These are phyloP conservation scores for Nipponacmea schrenckii DNA, from an alignment of 2,888 invertebrate genomes.

Conservation along the genomic window DNA sequence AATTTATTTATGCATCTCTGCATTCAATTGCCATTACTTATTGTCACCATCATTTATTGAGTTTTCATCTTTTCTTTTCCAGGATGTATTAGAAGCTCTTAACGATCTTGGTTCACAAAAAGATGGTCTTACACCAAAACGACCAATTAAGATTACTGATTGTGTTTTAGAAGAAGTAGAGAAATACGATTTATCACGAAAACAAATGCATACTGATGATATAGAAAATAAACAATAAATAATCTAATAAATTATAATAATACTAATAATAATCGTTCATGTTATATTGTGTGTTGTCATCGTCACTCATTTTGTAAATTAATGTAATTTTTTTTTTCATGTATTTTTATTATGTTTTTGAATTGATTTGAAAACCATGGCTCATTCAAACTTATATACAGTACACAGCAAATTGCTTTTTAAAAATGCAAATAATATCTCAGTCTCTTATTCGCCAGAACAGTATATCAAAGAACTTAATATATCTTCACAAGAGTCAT, in stretches of 20 bases:
- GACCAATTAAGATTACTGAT: constrained; percentile 56
- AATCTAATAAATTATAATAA: background rate
- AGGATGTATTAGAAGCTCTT: constrained; percentile 30
- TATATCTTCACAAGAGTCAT: no score
- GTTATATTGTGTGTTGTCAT: background rate
- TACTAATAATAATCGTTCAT: background rate
- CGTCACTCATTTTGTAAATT: background rate
- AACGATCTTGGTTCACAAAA: constrained; percentile 37
- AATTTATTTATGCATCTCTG: no score
- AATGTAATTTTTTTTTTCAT: no score
- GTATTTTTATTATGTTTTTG: no score
- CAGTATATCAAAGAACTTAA: no score
- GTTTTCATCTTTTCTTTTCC: background rate
- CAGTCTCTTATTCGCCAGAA: no score
- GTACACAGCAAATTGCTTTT: background rate
- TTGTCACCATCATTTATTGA: no score
- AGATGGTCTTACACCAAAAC: constrained; percentile 54
- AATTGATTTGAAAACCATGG: no score
- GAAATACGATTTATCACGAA: constrained; percentile 55
- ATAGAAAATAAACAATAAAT: constrained; percentile 33
- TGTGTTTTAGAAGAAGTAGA: constrained; percentile 53
- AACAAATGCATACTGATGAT: constrained; percentile 45
- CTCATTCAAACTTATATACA: background rate
- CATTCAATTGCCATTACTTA: no score
- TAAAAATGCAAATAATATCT: background rate